Base-by-base conservation (phyloP, 1,140 invertebrate genomes). In the Steinernema khuongi region DNA sequence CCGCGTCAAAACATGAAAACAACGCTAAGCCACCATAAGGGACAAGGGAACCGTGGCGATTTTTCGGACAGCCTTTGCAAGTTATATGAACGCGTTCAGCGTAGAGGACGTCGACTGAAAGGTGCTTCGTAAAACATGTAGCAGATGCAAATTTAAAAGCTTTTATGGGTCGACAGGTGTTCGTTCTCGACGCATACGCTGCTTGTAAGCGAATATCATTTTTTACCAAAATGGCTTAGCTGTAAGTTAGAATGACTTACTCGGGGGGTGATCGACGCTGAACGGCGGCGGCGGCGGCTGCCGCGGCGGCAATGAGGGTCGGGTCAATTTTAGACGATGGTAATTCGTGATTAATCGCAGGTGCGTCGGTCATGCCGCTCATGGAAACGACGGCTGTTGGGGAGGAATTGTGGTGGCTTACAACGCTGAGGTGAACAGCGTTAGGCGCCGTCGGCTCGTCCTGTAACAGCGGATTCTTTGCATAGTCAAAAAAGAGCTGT, bases 261-360 rank as follows among this genome's bases (percentile, higher is more conserved):
- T 60, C 50, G 19, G 50, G 50, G 22, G 50, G 50, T 22, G 50
- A 60, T 60, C 50, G 50, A 2, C 50, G 50, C 19, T 60, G 50
- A 7, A 26, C 50, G 4, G 22, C 50, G 7, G 50, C 50, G 4
- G 50, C 50, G 26, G 50, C 50, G 11, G 50, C 50, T 11, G n/a
- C n/a, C n/a, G 50, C 50, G 50, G 19, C 50, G 19, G 50, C 50
- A 26, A 60, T 60, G 26, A 60, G 19, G 11, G 7, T 60, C 4
- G 50, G 50, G 22, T 60, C 50, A 60, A 60, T 60, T 60, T 60
- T 60, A 4, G 50, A 60, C 7, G 50, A 26, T 22, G 7, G 50
- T 22, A 60, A 22, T 60, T 60, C 50, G 50, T 60, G 50, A 60
- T 60, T 60, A 4, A 60, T 60, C 50, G 50, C 50, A 60, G 50